Evolutionary conservation across 2,797 vertebrate species (phyloP), one percentile per base, ranked within the genome.

Genomic region (Chelon labrosus): DNA sequence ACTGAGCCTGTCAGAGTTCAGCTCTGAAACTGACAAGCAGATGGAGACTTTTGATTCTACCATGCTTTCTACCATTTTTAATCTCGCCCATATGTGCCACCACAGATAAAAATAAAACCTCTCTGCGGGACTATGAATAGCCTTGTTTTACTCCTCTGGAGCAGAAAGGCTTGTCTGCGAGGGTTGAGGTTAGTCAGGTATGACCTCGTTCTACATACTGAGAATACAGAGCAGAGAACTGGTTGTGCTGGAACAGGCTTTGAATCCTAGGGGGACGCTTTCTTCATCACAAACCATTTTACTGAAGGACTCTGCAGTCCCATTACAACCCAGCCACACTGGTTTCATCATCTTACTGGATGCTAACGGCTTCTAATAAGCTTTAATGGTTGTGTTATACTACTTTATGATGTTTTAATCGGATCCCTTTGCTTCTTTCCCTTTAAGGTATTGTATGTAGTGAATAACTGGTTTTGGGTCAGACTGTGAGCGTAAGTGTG

Each of bases 171-270:
- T 76, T 42, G 70, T 78, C 83, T 75, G 57, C 60, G 75, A 81
- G 68, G 59, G 47, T 54, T 64, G 69, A 73, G 88, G 85, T 91
- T 80, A 75, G 79, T 83, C 82, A 90, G 86, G 74, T 88, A 75
- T 79, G 90, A 86, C 91, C 88, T 89, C 22, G 63, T 83, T 90
- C 81, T 84, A 87, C 87, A 86, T 90, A 87, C 87, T 90, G 80
- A 89, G 82, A 88, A 82, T 82, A 58, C 77, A 77, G 77, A 76
- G 82, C 83, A 67, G 51, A 81, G 85, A 92, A 92, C 89, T 20
- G 68, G 88, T 91, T 91, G 76, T 87, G 72, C 85, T 72, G 74
- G 83, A 81, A 76, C 56, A 77, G 68, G 27, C 74, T 68, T 71
- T 22, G 66, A 83, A 92, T 85, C 76, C 72, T 31, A 31, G 42